Conservation (phyloP, 2,113 vertebrate genomes). For the Gasterosteus nipponicus region DNA sequence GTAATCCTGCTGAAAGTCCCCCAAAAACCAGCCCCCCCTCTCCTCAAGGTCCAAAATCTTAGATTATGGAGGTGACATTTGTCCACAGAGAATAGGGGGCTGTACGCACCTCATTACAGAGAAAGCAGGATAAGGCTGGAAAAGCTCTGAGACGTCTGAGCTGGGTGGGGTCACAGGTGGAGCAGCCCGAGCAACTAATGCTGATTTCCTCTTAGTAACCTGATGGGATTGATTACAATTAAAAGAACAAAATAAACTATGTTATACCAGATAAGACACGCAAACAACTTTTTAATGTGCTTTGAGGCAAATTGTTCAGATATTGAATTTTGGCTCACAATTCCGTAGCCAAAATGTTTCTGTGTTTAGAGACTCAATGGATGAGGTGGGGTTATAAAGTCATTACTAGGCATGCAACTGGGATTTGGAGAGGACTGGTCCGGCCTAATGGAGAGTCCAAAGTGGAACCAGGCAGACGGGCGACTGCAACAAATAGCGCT, state of each 20-base stretch:
- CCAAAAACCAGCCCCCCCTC: constrained; percentile 11
- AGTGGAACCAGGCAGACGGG: constrained; percentile 74
- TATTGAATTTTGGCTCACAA: neutral
- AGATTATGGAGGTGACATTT: constrained; percentile 69
- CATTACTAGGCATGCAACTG: constrained; percentile 46
- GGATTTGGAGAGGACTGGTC: constrained; percentile 55
- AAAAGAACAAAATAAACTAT: neutral
- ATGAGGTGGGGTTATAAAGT: constrained; percentile 50
- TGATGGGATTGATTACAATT: neutral
- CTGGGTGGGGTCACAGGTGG: constrained; percentile 24
- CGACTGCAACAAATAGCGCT: constrained; percentile 60
- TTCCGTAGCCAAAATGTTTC: constrained; percentile 7
- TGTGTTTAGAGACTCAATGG: constrained; percentile 5
- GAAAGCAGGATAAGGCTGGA: constrained; percentile 69
- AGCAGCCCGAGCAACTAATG: neutral
- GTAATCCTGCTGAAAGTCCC: constrained; percentile 61
- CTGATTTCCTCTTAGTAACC: constrained; percentile 5
- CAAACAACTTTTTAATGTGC: neutral
- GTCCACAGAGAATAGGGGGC: constrained; percentile 53
- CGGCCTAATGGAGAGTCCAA: constrained; percentile 65
- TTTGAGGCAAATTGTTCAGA: constrained; percentile 3
- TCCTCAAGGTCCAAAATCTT: constrained; percentile 42
- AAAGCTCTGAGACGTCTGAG: constrained; percentile 54
- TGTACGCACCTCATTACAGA: constrained; percentile 60
- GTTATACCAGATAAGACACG: neutral